Conservation (phyloP, 2,797 vertebrate species). For the Mus caroli region DNA sequence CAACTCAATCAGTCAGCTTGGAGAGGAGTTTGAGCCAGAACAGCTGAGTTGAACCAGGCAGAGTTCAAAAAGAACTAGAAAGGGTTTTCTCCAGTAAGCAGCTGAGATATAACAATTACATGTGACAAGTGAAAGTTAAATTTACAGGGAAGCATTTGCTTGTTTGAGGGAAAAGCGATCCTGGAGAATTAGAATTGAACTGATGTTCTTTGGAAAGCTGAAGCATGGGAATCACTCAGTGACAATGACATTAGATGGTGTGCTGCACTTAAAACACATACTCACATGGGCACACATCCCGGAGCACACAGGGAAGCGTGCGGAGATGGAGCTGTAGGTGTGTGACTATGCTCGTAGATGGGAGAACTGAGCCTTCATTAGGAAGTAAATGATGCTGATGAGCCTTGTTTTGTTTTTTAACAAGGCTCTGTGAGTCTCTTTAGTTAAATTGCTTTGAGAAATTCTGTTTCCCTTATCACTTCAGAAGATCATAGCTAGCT, state of each 20-base stretch:
- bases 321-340: neutral
- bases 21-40: neutral
- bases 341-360: neutral
- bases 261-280: neutral
- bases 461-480: slow-evolving; percentile 24
- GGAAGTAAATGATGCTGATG: neutral
- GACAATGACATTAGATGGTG: slow-evolving; percentile 19
- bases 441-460: slow-evolving; percentile 24
- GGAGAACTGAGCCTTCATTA: neutral
- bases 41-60: neutral
- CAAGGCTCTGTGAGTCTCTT: neutral
- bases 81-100: neutral
- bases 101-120: neutral
- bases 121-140: neutral
- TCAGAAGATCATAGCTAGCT: neutral
- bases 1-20: neutral
- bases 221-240: neutral
- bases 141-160: neutral
- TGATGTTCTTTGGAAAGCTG: slow-evolving; percentile 53
- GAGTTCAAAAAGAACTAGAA: neutral
- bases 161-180: neutral
- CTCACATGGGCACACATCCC: neutral
- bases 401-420: neutral
- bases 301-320: neutral
- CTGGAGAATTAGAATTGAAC: slow-evolving; percentile 30